A percentile compares a stretch with the other conserved stretches of the same genome.
Evolutionary conservation across 2,888 invertebrate genomes (phyloP).

Genomic region (Acanthoscelides obtectus): DNA sequence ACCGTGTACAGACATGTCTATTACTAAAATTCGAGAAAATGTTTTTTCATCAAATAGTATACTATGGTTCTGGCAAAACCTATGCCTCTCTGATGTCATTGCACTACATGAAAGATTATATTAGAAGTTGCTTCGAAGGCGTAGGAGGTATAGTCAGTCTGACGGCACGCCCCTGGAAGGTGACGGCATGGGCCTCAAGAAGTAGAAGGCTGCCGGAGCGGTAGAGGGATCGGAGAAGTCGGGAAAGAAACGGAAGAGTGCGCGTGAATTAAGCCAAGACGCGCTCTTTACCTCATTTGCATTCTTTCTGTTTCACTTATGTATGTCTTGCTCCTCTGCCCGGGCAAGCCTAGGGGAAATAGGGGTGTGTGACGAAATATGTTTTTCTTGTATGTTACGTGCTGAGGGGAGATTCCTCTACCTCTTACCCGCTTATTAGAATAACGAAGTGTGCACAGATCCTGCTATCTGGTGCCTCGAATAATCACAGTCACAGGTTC

Average conservation of each 20-base stretch:
- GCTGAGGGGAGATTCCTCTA: not conserved
- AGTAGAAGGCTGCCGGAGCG: slow-evolving; percentile 27
- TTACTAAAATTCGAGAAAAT: too few relatives aligned
- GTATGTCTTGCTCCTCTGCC: slow-evolving; percentile 23
- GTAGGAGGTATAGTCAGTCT: too few relatives aligned
- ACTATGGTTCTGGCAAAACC: too few relatives aligned
- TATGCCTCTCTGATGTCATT: too few relatives aligned
- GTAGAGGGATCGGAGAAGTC: slow-evolving; percentile 30
- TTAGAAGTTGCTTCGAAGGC: too few relatives aligned
- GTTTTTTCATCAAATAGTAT: too few relatives aligned
- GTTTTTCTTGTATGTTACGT: not conserved
- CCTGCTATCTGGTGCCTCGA: not conserved
- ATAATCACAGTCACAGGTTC: too few relatives aligned
- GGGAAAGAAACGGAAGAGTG: slow-evolving; percentile 50
- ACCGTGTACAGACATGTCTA: too few relatives aligned
- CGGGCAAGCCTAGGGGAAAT: not conserved
- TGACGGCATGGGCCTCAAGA: not conserved
- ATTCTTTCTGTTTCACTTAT: slow-evolving; percentile 41
- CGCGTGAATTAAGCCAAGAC: slow-evolving; percentile 49
- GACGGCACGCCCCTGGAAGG: not conserved
- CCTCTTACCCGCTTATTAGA: not conserved
- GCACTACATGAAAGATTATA: too few relatives aligned
- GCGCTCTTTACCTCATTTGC: slow-evolving; percentile 47
- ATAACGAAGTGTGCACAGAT: not conserved
- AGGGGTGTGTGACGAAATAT: not conserved